These are phyloP conservation scores for Villa cingulata DNA, from an alignment of 2,888 invertebrate genomes.

Conservation along the genomic window DNA sequence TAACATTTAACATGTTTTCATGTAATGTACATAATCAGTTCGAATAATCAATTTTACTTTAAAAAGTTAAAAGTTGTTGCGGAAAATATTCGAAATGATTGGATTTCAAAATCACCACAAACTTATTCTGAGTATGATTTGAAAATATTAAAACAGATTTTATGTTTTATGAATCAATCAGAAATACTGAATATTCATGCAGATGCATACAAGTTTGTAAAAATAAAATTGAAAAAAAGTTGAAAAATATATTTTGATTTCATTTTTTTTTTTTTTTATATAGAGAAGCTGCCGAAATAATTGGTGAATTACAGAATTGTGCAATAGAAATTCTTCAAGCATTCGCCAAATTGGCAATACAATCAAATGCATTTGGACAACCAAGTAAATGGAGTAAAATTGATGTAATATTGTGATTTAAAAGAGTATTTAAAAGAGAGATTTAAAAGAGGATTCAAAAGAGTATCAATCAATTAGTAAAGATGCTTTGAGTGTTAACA, in stretches of 20 bases:
- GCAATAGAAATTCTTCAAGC: slow-evolving; percentile 35
- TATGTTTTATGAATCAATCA: slow-evolving; percentile 42
- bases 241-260: not conserved
- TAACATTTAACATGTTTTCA: too few relatives aligned
- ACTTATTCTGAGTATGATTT: slow-evolving; percentile 45
- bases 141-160: slow-evolving; percentile 39
- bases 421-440: too few relatives aligned
- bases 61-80: slow-evolving; percentile 37
- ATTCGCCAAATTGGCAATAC: slow-evolving; percentile 38
- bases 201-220: slow-evolving; percentile 34
- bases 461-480: too few relatives aligned
- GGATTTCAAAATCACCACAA: slow-evolving; percentile 40
- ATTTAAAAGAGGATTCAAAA: too few relatives aligned
- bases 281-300: slow-evolving; percentile 36
- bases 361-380: slow-evolving; percentile 37
- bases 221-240: too few relatives aligned
- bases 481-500: too few relatives aligned
- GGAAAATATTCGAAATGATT: slow-evolving; percentile 39
- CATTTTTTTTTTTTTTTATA: not conserved
- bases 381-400: slow-evolving; percentile 34
- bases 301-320: slow-evolving; percentile 39
- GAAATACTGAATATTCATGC: slow-evolving; percentile 42
- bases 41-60: too few relatives aligned
- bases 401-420: too few relatives aligned
- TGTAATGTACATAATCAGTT: too few relatives aligned